Percentiles rank a stretch among this genome's conserved stretches.
Evolutionary conservation across 2,113 vertebrate genomes (phyloP).

Genomic region (Scytalopus superciliaris): DNA sequence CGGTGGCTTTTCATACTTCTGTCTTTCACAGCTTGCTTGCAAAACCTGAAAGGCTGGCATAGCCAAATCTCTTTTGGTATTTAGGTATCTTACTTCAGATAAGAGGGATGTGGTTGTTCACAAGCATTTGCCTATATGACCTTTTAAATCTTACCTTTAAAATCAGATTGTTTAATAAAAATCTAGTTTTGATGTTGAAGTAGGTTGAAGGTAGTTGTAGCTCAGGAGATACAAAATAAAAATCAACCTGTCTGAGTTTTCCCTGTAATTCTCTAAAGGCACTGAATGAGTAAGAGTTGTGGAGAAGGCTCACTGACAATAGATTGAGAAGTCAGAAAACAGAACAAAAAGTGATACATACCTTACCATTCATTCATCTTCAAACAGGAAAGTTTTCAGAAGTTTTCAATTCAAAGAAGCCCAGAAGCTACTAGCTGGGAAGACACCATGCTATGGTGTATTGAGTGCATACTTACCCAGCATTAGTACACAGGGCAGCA

Average conservation of each 20-base stretch:
- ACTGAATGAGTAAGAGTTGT: neutral
- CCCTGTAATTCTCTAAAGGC: neutral
- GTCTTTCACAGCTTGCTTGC: neutral
- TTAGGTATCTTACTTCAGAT: neutral
- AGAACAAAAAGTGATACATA: neutral
- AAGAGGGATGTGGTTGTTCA: neutral
- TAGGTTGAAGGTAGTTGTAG: neutral
- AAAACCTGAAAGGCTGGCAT: neutral
- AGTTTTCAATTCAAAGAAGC: neutral
- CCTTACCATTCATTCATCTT: neutral
- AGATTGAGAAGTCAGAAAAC: neutral
- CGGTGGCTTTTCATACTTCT: neutral
- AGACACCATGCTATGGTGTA: neutral
- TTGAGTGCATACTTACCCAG: neutral
- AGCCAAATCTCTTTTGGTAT: neutral
- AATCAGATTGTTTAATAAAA: neutral
- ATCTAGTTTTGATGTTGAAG: neutral
- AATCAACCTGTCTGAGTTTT: neutral
- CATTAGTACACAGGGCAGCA: neutral
- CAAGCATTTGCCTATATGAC: neutral
- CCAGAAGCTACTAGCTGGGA: neutral
- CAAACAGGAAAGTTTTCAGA: neutral
- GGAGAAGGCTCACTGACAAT: neutral
- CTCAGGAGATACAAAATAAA: neutral
- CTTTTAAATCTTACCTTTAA: neutral